Percentiles rank a stretch among this genome's conserved stretches.
phyloP scores from a whole-genome alignment of 1,140 invertebrate species.

The Temnothorax nylanderi region DNA sequence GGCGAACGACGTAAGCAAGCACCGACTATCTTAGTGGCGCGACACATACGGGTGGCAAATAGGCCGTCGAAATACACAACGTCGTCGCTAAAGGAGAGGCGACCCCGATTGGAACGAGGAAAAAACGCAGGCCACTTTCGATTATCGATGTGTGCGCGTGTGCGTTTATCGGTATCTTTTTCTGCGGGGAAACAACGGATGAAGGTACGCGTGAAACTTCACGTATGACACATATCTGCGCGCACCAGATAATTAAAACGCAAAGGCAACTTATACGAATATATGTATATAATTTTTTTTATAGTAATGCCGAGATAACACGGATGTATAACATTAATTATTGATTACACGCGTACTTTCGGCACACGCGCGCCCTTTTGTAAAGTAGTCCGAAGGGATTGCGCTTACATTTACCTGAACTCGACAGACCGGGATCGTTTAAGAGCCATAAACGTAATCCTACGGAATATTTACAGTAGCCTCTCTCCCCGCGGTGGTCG shows the following conservation, averaged over 20 bases:
- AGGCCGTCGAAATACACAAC: constrained; percentile 82
- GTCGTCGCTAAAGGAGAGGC: constrained; percentile 69
- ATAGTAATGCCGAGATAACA: background rate
- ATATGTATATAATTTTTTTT: background rate
- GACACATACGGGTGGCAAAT: constrained; percentile 84
- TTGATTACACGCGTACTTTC: background rate
- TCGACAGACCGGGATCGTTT: constrained; percentile 63
- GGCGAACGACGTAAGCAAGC: constrained; percentile 76
- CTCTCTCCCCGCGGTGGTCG: constrained; percentile 58
- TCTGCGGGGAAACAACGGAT: background rate
- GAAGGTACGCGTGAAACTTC: background rate
- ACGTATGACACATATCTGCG: background rate
- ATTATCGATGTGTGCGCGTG: constrained; percentile 7
- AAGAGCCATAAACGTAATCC: constrained; percentile 68
- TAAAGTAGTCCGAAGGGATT: background rate
- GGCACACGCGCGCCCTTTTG: constrained; percentile 9
- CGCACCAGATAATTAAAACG: background rate
- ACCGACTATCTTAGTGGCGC: constrained; percentile 80
- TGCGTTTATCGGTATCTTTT: constrained; percentile 8
- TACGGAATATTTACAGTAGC: constrained; percentile 70
- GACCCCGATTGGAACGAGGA: constrained; percentile 67
- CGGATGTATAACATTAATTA: background rate
- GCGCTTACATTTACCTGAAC: constrained; percentile 36
- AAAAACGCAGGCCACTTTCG: constrained; percentile 46
- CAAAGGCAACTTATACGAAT: background rate